Evolutionary conservation across 1,140 invertebrate genomes (phyloP).

Genomic region (Saccostrea cuccullata): DNA sequence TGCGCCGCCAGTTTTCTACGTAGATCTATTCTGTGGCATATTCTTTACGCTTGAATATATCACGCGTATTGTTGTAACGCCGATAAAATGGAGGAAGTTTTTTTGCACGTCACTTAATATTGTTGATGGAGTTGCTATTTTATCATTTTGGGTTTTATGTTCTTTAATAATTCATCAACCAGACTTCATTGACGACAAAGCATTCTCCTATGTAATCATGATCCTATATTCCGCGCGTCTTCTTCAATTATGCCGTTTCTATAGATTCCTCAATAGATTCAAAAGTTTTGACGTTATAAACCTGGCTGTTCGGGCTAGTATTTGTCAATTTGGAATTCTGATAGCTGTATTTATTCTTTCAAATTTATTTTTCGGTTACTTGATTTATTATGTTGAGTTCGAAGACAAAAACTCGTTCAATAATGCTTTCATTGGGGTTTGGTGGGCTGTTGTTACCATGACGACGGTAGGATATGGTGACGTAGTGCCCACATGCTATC

Average conservation of each 20-base stretch:
- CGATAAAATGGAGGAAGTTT: background rate
- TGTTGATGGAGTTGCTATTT: background rate
- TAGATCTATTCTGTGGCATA: background rate
- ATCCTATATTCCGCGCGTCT: background rate
- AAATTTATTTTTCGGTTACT: conserved; percentile 97
- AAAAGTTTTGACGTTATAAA: conserved; percentile 21
- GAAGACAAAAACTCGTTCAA: conserved; percentile 48
- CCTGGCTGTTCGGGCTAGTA: background rate
- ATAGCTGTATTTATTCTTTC: conserved; percentile 82
- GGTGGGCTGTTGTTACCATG: conserved; percentile 55
- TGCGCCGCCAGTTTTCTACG: background rate
- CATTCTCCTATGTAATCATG: background rate
- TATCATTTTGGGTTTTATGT: background rate
- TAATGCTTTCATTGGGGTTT: conserved; percentile 19
- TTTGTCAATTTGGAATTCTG: background rate
- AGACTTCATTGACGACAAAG: background rate
- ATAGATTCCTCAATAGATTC: background rate
- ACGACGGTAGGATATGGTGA: conserved; percentile 57
- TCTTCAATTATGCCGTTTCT: conserved; percentile 21
- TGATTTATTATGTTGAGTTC: conserved; percentile 81
- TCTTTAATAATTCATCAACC: background rate
- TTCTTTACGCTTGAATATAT: background rate
- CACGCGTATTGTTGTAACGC: background rate
- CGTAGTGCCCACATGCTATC: conserved; percentile 9
- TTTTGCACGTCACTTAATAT: background rate